Evolutionary conservation across 2,797 vertebrate genomes (phyloP).

Genomic region (Clarias platycephalus): DNA sequence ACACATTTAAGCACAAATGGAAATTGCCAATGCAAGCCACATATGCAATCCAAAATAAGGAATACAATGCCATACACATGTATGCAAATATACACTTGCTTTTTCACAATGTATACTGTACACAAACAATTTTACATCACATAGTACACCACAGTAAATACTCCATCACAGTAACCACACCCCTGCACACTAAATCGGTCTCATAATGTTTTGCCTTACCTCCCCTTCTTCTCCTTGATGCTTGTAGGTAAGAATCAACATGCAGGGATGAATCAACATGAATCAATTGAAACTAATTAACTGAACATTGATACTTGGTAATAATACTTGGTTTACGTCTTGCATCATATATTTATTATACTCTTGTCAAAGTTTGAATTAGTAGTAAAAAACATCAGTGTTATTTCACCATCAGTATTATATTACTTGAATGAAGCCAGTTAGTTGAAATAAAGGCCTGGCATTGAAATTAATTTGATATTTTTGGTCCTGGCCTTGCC

Average conservation of each 20-base stretch:
- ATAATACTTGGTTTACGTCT: constrained; percentile 14
- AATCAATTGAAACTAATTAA: constrained; percentile 14
- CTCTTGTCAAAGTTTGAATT: background rate
- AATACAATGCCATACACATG: constrained; percentile 6
- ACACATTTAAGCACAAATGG: constrained; percentile 8
- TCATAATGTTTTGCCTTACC: constrained; percentile 73
- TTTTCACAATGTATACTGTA: constrained; percentile 2
- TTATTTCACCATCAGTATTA: background rate
- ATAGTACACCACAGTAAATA: constrained; percentile 42
- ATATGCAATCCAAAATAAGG: constrained; percentile 21
- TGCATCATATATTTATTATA: background rate
- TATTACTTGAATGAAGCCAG: background rate
- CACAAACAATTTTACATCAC: constrained; percentile 22
- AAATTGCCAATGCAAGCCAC: background rate
- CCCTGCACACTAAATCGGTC: constrained; percentile 37
- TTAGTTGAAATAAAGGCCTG: background rate
- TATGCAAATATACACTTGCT: background rate
- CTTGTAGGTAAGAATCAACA: constrained; percentile 71
- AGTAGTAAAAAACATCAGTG: background rate
- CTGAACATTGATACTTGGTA: constrained; percentile 10
- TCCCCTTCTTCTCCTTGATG: constrained; percentile 87
- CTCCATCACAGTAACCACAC: background rate
- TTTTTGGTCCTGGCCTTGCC: background rate
- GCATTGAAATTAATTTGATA: background rate
- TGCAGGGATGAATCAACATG: constrained; percentile 51